phyloP scores from a whole-genome alignment of 2,113 vertebrate species.

The Gasterosteus nipponicus region DNA sequence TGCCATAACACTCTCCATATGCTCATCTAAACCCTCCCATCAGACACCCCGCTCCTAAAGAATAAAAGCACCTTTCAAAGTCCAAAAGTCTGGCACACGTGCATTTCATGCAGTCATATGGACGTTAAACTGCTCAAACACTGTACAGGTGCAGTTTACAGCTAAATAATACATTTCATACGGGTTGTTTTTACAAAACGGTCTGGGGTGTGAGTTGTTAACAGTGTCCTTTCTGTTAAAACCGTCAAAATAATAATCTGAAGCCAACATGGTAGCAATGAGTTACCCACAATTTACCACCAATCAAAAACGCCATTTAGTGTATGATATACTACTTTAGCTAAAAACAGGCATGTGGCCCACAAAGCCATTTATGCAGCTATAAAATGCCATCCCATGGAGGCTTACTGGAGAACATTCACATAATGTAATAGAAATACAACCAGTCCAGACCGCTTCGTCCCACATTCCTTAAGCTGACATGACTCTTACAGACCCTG shows the following conservation, averaged over 20 bases:
- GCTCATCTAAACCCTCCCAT: conserved; percentile 38
- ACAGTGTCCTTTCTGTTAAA: neutral
- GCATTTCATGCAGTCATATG: conserved; percentile 15
- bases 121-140: neutral
- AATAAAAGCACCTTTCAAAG: conserved; percentile 23
- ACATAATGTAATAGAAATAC: conserved; percentile 46
- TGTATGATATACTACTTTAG: conserved; percentile 32
- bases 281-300: conserved; percentile 27
- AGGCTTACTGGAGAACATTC: conserved; percentile 41
- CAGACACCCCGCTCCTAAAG: neutral
- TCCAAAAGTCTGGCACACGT: conserved; percentile 24
- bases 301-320: conserved; percentile 32
- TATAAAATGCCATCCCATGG: conserved; percentile 35
- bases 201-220: neutral
- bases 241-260: neutral
- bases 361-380: conserved; percentile 35
- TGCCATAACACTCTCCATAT: conserved; percentile 21
- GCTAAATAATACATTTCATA: neutral
- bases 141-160: neutral
- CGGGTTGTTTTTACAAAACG: neutral
- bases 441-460: conserved; percentile 41
- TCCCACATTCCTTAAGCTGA: conserved; percentile 61
- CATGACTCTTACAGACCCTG: conserved; percentile 21
- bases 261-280: neutral
- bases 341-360: conserved; percentile 41